Evolutionary conservation across 2,797 vertebrate genomes (phyloP), one percentile per base, ranked within the genome.

Genomic region (Myotis findleyi): DNA sequence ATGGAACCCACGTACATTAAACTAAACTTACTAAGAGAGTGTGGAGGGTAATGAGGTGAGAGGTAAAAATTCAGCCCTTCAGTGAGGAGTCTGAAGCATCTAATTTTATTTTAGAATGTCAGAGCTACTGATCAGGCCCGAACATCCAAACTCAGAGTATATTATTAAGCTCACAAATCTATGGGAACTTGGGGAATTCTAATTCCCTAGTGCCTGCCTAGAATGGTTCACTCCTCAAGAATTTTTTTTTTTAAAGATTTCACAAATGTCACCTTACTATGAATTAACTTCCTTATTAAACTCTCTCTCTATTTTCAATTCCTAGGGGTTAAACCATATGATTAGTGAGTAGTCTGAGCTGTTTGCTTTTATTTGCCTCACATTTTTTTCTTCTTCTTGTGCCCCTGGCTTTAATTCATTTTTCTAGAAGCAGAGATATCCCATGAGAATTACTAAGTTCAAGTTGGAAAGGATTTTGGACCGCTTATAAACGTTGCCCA

Each of bases 1-100:
- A 97, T 95, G 94, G 76, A 96, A 94, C 95, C 96, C 92, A 95
- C 92, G 94, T 94, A 53, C 90, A 95, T 97, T 94, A 93, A 93
- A 88, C 36, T 83, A 89, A 97, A 92, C 90, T 90, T 91, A 94
- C 59, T 94, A 86, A 91, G 87, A 91, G 23, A 83, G 55, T 96
- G 62, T 88, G 75, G 79, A 95, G 69, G 83, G 79, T 97, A 97
- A 94, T 96, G 97, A 94, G 77, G 75, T 94, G 79, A 97, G 82
- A 93, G 90, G 96, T 90, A 85, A 94, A 89, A 95, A 44, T 44
- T 95, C 81, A 86, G 77, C 72, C 30, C 44, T 94, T 90, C 41
- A n/a, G 36, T 53, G 73, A 80, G 82, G 85, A 88, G 73, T 64
- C 64, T 55, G 38, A 96, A 93, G 53, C 53, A 86, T 94, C 82